phyloP scores from a whole-genome alignment of 2,797 vertebrate genomes.

The Spinibarbus caldwelli region DNA sequence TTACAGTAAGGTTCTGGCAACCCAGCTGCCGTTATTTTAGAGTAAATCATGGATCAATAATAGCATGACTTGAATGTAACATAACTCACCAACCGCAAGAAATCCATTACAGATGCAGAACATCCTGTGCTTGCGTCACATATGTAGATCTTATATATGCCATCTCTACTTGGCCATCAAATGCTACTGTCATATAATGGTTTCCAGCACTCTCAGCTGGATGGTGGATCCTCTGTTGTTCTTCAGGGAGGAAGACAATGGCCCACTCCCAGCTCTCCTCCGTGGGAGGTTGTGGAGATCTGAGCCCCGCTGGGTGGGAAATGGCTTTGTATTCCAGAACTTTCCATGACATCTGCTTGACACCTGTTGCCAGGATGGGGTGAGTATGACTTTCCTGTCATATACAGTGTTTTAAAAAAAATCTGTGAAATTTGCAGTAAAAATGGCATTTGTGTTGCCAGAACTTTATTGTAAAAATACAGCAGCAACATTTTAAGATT shows the following conservation, averaged over 20 bases:
- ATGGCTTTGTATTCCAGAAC: slow-evolving; percentile 38
- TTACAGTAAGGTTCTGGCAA: neutral
- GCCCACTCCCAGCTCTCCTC: too few relatives aligned
- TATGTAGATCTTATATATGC: neutral
- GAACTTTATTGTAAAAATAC: neutral
- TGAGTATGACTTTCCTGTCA: neutral
- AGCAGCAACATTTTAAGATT: neutral
- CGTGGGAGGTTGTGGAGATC: slow-evolving; percentile 38
- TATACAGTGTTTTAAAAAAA: neutral
- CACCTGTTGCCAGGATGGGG: slow-evolving; percentile 46
- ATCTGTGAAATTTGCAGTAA: neutral
- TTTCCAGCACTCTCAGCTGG: slow-evolving; percentile 36
- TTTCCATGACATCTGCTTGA: slow-evolving; percentile 38
- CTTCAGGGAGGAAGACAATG: slow-evolving; percentile 42
- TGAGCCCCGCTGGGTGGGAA: slow-evolving; percentile 2
- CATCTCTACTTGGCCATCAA: neutral
- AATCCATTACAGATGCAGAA: slow-evolving; percentile 14
- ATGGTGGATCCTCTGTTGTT: slow-evolving; percentile 38
- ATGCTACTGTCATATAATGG: slow-evolving; percentile 40
- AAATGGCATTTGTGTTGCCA: neutral
- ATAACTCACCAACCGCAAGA: slow-evolving; percentile 9
- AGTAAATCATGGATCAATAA: neutral
- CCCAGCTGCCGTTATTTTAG: neutral
- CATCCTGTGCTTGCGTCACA: neutral
- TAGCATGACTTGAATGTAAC: neutral